Conservation (phyloP, 2,113 vertebrate species). For the Turnix velox region DNA sequence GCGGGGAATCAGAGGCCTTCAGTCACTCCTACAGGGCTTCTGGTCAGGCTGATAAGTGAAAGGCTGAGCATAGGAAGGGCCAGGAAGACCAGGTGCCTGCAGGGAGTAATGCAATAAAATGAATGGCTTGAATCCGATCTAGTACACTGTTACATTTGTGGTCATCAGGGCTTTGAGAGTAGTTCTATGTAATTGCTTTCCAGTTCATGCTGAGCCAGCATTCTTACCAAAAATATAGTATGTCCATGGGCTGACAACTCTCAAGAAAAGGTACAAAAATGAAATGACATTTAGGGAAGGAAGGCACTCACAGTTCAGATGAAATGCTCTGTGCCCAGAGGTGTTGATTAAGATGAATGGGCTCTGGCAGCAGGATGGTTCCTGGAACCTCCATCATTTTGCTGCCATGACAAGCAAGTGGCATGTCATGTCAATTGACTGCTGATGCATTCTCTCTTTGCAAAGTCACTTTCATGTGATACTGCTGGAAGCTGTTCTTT, state of each 20-base stretch:
- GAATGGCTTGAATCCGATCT: not conserved
- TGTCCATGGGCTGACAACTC: not conserved
- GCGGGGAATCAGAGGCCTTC: not conserved
- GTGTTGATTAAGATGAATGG: not conserved
- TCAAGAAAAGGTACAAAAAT: not conserved
- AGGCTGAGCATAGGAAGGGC: not conserved
- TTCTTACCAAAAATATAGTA: not conserved
- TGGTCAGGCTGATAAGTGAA: not conserved
- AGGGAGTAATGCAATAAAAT: not conserved
- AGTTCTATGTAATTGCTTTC: not conserved
- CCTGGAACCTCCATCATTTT: not conserved
- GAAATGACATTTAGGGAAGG: not conserved
- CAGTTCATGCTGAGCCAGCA: not conserved
- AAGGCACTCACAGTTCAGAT: not conserved
- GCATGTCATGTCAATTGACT: not conserved
- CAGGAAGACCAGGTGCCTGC: not conserved
- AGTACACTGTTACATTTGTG: accelerated
- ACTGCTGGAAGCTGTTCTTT: not conserved
- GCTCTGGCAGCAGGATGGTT: not conserved
- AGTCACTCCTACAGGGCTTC: not conserved
- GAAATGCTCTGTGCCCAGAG: not conserved
- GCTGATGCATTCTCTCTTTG: not conserved
- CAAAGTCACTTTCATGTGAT: not conserved
- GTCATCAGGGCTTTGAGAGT: not conserved
- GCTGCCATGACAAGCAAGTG: accelerated